Percentiles rank a stretch among this genome's conserved stretches.
Conservation (phyloP, 2,797 vertebrate genomes). For the Intellagama lesueurii region DNA sequence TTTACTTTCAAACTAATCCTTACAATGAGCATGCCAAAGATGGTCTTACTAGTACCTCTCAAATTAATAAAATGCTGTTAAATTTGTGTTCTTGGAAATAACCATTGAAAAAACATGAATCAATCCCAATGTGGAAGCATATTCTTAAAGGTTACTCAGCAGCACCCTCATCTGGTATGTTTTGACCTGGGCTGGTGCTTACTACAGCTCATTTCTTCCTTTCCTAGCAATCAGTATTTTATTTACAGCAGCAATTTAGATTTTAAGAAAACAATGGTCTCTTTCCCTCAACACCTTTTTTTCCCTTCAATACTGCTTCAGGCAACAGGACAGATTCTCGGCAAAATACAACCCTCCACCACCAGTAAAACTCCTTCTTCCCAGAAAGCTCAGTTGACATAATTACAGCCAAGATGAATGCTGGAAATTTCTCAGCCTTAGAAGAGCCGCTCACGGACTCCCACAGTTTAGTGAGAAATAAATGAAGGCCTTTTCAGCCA, state of each 20-base stretch:
- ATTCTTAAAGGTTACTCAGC: background rate
- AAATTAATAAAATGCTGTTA: conserved; percentile 44
- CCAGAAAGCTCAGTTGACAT: background rate
- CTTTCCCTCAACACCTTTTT: background rate
- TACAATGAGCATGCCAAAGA: conserved; percentile 54
- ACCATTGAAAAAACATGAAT: conserved; percentile 52
- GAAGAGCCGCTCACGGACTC: conserved; percentile 19
- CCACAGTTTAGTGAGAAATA: conserved; percentile 45
- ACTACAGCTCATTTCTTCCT: conserved; percentile 15
- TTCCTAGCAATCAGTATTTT: background rate
- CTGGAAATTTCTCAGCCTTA: background rate
- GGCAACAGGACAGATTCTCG: background rate
- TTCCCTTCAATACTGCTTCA: background rate
- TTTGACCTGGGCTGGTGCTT: background rate
- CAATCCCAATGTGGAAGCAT: conserved; percentile 6
- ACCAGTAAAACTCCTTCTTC: background rate
- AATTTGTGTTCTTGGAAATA: conserved; percentile 15
- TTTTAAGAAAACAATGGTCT: background rate
- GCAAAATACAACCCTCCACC: background rate
- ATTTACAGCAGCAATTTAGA: background rate
- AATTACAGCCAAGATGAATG: background rate
- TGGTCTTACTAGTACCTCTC: conserved; percentile 55
- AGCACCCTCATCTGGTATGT: conserved; percentile 1
- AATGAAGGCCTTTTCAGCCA: conserved; percentile 46
- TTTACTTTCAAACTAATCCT: conserved; percentile 56